Percentiles rank a stretch among this genome's conserved stretches.
These are phyloP conservation scores for Apistogramma diplotaenia DNA, from an alignment of 2,113 vertebrate species.

Conservation along the genomic window DNA sequence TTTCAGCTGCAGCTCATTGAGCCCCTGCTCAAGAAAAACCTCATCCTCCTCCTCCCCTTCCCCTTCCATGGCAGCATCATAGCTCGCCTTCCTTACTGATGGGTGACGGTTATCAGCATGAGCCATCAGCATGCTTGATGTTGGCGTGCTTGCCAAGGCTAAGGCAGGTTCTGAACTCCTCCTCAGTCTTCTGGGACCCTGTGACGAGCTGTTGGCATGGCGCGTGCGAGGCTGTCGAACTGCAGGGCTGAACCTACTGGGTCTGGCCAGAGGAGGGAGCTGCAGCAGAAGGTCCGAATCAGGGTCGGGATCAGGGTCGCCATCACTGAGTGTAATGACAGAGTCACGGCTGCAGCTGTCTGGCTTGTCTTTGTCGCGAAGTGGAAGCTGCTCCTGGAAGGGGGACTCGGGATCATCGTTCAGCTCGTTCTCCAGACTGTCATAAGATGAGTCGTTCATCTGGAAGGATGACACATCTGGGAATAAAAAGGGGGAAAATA, in stretches of 20 bases:
- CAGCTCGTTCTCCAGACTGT: constrained; percentile 90
- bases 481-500: not conserved
- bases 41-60: constrained; percentile 70
- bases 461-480: constrained; percentile 87
- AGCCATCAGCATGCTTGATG: not conserved
- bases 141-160: constrained; percentile 54
- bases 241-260: constrained; percentile 55
- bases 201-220: constrained; percentile 44
- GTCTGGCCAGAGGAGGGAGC: constrained; percentile 69
- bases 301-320: constrained; percentile 77
- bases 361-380: constrained; percentile 75
- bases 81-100: constrained; percentile 80
- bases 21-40: constrained; percentile 73
- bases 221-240: constrained; percentile 52
- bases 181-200: constrained; percentile 73
- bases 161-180: constrained; percentile 85
- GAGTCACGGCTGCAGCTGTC: constrained; percentile 90
- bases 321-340: constrained; percentile 86
- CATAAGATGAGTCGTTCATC: constrained; percentile 90
- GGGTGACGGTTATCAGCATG: constrained; percentile 31
- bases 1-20: constrained; percentile 78
- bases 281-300: constrained; percentile 76
- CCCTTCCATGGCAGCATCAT: constrained; percentile 77
- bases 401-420: constrained; percentile 87
- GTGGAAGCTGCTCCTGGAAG: constrained; percentile 76